Conservation (phyloP, 2,113 vertebrate species). For the Coryphaenoides rupestris region DNA sequence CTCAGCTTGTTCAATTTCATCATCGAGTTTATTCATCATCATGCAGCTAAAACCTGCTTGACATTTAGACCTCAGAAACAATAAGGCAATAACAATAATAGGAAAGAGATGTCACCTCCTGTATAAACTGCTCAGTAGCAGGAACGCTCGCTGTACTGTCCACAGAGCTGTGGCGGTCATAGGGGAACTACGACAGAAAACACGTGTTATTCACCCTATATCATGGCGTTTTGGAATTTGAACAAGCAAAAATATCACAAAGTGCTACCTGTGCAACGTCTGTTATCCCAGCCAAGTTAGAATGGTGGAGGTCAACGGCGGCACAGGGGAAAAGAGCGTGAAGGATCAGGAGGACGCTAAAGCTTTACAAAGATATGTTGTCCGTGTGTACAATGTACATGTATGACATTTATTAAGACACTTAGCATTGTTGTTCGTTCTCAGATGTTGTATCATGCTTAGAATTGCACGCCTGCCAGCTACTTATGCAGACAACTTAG, state of each 20-base stretch:
- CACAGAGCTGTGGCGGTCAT: constrained; percentile 39
- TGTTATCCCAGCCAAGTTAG: constrained; percentile 62
- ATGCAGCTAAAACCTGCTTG: not conserved
- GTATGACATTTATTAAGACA: too few relatives aligned
- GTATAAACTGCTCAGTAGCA: constrained; percentile 77
- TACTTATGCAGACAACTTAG: too few relatives aligned
- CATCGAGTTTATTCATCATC: not conserved
- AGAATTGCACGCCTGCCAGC: too few relatives aligned
- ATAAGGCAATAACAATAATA: too few relatives aligned
- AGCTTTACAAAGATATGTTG: not conserved
- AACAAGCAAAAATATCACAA: not conserved
- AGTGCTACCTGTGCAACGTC: constrained; percentile 63
- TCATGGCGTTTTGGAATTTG: not conserved
- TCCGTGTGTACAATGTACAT: too few relatives aligned
- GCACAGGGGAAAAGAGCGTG: not conserved
- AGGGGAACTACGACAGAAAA: constrained; percentile 59
- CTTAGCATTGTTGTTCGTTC: too few relatives aligned
- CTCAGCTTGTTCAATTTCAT: not conserved
- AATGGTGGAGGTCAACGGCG: constrained; percentile 39
- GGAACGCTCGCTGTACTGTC: constrained; percentile 24
- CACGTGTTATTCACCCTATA: not conserved
- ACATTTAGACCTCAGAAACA: not conserved
- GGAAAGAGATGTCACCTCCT: constrained; percentile 77
- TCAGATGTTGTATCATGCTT: too few relatives aligned
- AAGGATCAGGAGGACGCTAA: not conserved